A percentile compares a stretch with the other conserved stretches of the same genome.
Conservation (phyloP, 2,113 vertebrate species). For the Mustelus asterias region DNA sequence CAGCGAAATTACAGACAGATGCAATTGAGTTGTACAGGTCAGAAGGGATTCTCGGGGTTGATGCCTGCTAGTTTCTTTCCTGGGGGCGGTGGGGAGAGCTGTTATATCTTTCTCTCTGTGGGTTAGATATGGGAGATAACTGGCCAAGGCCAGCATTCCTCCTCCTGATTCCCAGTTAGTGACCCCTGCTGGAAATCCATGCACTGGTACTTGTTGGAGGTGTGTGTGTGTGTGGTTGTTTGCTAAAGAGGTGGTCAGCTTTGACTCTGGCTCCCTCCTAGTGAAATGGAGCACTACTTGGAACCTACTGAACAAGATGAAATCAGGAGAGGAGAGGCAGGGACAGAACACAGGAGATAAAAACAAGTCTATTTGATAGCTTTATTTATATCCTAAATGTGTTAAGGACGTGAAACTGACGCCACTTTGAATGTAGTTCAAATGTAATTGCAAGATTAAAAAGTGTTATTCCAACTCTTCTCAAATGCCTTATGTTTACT, state of each 20-base stretch:
- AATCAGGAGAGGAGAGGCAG: not conserved
- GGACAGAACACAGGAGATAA: not conserved
- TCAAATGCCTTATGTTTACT: not conserved
- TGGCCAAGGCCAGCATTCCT: not conserved
- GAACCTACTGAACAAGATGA: not conserved
- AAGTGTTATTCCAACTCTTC: not conserved
- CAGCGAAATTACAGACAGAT: not conserved
- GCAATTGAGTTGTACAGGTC: not conserved
- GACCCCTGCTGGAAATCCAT: not conserved
- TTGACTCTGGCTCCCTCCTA: not conserved
- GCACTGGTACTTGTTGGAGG: not conserved
- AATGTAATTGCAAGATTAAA: conserved; percentile 16
- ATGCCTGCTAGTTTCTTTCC: not conserved
- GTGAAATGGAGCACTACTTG: not conserved
- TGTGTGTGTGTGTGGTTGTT: not conserved
- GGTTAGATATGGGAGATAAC: not conserved
- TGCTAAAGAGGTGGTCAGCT: not conserved
- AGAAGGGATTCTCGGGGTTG: not conserved
- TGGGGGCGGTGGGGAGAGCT: too few relatives aligned
- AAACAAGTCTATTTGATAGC: not conserved
- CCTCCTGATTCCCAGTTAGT: not conserved
- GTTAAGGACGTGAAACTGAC: not conserved
- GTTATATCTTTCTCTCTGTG: not conserved
- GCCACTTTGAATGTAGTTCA: not conserved
- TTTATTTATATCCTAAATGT: not conserved